Evolutionary conservation across 2,113 vertebrate genomes (phyloP).

Genomic region (Amia ocellicauda): DNA sequence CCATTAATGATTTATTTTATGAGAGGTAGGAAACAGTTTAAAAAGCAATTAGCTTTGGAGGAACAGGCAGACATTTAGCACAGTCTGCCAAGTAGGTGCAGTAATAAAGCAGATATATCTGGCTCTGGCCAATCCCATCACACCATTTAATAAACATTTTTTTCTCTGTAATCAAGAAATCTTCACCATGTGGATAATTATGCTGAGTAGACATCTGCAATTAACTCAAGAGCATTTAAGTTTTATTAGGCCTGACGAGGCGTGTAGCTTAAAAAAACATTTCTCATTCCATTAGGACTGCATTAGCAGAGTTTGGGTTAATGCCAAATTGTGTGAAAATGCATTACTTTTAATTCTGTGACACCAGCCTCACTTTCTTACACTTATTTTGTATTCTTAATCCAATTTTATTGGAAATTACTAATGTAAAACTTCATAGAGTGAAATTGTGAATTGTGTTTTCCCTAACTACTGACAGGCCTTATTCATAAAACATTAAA

Average conservation of each 20-base stretch:
- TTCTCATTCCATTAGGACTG: slow-evolving; percentile 68
- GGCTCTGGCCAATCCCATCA: slow-evolving; percentile 11
- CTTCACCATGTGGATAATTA: slow-evolving; percentile 49
- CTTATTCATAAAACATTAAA: too few species aligned
- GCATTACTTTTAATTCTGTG: slow-evolving; percentile 27
- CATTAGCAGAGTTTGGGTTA: slow-evolving; percentile 57
- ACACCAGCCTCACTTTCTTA: slow-evolving; percentile 3
- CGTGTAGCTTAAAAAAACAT: slow-evolving; percentile 63
- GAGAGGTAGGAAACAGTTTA: slow-evolving; percentile 17
- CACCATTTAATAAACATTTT: slow-evolving; percentile 11
- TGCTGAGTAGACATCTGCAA: slow-evolving; percentile 53
- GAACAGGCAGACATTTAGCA: not conserved
- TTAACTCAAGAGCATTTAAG: slow-evolving; percentile 63
- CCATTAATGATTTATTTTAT: slow-evolving; percentile 22
- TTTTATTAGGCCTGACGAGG: slow-evolving; percentile 62
- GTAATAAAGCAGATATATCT: not conserved
- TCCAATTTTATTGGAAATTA: slow-evolving; percentile 11
- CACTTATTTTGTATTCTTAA: slow-evolving; percentile 12
- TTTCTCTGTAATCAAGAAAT: slow-evolving; percentile 21
- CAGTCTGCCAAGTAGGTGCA: not conserved
- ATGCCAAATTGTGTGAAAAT: slow-evolving; percentile 55
- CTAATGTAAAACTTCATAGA: slow-evolving; percentile 9
- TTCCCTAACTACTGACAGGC: too few species aligned
- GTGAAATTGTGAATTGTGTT: too few species aligned
- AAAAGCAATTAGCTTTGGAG: slow-evolving; percentile 18